These are phyloP conservation scores for Galaxias olidus DNA, from an alignment of 2,797 vertebrate genomes.

Conservation along the genomic window DNA sequence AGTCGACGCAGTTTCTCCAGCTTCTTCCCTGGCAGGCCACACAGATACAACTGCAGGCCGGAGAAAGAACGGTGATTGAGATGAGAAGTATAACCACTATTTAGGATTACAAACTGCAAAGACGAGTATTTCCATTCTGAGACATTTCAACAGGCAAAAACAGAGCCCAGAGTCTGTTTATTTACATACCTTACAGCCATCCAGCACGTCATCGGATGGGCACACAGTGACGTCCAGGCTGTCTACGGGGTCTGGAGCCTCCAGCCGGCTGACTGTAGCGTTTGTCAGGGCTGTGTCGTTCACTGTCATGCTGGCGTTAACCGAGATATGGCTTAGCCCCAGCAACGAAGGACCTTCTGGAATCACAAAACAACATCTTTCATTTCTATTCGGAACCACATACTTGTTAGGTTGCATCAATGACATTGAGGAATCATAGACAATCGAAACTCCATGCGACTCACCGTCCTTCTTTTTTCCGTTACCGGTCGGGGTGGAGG, in stretches of 20 bases:
- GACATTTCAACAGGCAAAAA: neutral
- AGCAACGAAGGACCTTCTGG: constrained; percentile 75
- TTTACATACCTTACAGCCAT: constrained; percentile 87
- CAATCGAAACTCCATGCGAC: constrained; percentile 27
- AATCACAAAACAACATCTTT: neutral
- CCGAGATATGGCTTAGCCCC: constrained; percentile 92
- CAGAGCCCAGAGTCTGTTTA: neutral
- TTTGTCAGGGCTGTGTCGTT: constrained; percentile 84
- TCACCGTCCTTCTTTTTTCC: constrained; percentile 74
- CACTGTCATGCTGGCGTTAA: constrained; percentile 80
- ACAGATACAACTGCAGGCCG: constrained; percentile 84
- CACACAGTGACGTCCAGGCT: constrained; percentile 83
- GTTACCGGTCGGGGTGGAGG: constrained; percentile 86
- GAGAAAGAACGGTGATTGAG: no score
- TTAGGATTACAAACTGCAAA: neutral
- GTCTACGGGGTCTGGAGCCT: constrained; percentile 81
- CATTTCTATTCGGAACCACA: no score
- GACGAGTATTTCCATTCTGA: neutral
- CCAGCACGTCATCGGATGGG: constrained; percentile 87
- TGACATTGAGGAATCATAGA: neutral
- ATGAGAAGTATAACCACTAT: no score
- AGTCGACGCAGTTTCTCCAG: constrained; percentile 89
- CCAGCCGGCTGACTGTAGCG: constrained; percentile 74
- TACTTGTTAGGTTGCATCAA: neutral
- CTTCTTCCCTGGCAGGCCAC: constrained; percentile 87